Conservation (phyloP, 2,888 invertebrate genomes). For the Ryuthela nishihirai region DNA sequence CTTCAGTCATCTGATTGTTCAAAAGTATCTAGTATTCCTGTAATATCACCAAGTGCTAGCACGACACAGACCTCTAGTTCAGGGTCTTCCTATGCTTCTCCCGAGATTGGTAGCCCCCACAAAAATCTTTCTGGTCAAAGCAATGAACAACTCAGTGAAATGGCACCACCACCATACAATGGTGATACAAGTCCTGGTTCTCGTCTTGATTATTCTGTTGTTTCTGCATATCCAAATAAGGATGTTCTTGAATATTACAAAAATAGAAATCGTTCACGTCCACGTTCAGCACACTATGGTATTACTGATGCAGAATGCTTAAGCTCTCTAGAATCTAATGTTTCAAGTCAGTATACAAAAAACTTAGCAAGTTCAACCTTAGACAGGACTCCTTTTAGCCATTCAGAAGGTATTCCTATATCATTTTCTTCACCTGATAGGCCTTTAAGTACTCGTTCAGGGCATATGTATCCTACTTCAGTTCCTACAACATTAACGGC, state of each 20-base stretch:
- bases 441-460: conserved; percentile 29
- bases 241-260: conserved; percentile 60
- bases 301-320: conserved; percentile 60
- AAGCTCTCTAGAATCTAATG: conserved; percentile 48
- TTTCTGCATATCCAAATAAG: conserved; percentile 54
- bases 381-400: conserved; percentile 30
- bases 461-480: conserved; percentile 35
- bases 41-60: conserved; percentile 36
- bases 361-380: conserved; percentile 19
- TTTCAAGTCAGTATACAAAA: conserved; percentile 34
- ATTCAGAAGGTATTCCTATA: conserved; percentile 26
- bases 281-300: conserved; percentile 42
- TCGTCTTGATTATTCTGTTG: conserved; percentile 57
- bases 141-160: conserved; percentile 32
- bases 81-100: conserved; percentile 37
- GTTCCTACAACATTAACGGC: conserved; percentile 34
- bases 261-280: conserved; percentile 50
- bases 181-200: conserved; percentile 48
- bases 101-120: conserved; percentile 32
- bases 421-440: conserved; percentile 32
- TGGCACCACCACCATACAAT: conserved; percentile 35
- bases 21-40: conserved; percentile 34
- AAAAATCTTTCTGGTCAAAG: conserved; percentile 34
- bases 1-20: conserved; percentile 30
- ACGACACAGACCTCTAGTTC: conserved; percentile 29